Evolutionary conservation across 2,888 invertebrate species (phyloP), one percentile per base, ranked within the genome.

Genomic region (Leucophenga maculata): DNA sequence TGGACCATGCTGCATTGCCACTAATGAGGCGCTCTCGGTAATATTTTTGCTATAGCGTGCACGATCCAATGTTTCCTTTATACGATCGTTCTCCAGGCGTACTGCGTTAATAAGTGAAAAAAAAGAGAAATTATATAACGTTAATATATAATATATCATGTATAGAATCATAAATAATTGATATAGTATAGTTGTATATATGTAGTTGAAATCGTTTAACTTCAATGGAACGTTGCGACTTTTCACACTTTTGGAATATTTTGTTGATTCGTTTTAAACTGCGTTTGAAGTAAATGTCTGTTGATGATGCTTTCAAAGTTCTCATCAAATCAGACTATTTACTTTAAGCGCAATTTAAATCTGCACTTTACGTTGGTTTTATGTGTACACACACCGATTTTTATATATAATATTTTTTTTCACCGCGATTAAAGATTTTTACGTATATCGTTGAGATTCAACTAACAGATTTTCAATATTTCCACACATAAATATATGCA

Each of bases 21-120:
- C 72, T 16, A 81, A 74, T 16, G 82, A 79, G 69, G 85, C 83
- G 57, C 83, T 75, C 73, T 89, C 89, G 57, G 88, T 88, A 50
- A 85, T 85, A 75, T 89, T 89, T 79, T 87, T 88, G 77, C 85
- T 85, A 79, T 86, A 86, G 71, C 86, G 78, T 50, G 85, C 87
- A 65, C 89, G 85, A 72, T 93, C 93, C 88, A 93, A 90, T 82
- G 93, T 94, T 89, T 94, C 94, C 91, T 95, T 92, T 89, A 95
- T 91, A 89, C 94, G 94, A 90, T 95, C 95, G 90, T 95, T 95
- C 91, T 95, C 94, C 90, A 94, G 94, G 82, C 95, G 94, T 88
- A 95, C 95, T 95, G 92, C 79, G 8, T 52, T 20, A 8, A 31
- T 26, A 26, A 4, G 26, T 3, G 4, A 26, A 26, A 26, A 3